Evolutionary conservation across 2,888 invertebrate species (phyloP), one percentile per base, ranked within the genome.

Genomic region (Drosophila seclusa): DNA sequence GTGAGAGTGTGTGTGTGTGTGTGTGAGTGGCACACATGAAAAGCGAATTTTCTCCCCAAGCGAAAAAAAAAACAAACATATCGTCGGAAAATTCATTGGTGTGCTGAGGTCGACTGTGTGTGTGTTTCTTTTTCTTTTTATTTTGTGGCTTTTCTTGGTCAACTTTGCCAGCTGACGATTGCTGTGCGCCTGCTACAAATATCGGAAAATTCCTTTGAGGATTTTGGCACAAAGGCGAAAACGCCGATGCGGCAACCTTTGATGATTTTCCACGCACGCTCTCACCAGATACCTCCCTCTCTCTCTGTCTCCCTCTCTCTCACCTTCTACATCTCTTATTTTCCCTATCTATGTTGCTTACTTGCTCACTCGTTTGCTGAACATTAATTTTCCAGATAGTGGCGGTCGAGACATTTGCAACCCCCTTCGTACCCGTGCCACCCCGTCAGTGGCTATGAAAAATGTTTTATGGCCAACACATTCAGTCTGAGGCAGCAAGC

Each of bases 201-300:
- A 92, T 92, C 92, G 92, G 92, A 92, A 92, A 92, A 92, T 92
- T 92, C 92, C 91, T 92, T 92, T 92, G 92, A 92, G 91, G 91
- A 91, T 89, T 87, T 84, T 89, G 83, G 80, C 82, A 87, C 89
- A 91, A 91, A 91, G 91, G 86, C 85, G 73, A 89, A 84, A 82
- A 76, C 7, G 70, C 83, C 82, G 84, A 82, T 60, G 83, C 88
- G 90, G 87, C 80, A 88, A 82, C 85, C 91, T 91, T 91, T 91
- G 91, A 91, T 91, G 83, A 89, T 86, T 89, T 80, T 87, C 77
- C 85, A 89, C 75, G 84, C 84, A 77, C 74, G 64, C 72, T 78
- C 73, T 75, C 32, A 49, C 40, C 16, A 16, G 13, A 29, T 3
- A 10, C 52, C n/a, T n/a, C n/a, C 31, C 16, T 48, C 68, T 31